Evolutionary conservation across 1,140 invertebrate genomes (phyloP).

Genomic region (Aphaenogaster floridana): DNA sequence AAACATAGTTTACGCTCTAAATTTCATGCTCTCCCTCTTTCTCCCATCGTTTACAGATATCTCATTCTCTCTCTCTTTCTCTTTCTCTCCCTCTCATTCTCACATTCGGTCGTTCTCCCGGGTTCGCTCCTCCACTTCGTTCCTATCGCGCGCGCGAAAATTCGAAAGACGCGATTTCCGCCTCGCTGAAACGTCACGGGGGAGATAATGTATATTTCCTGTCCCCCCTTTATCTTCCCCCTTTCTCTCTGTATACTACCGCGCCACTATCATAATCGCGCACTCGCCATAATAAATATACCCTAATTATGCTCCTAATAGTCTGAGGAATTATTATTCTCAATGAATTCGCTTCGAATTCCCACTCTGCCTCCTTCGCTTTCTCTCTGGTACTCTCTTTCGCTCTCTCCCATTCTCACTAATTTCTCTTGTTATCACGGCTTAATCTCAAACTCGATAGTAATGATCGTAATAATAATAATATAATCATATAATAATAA

Average conservation of each 20-base stretch:
- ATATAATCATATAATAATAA: slow-evolving; percentile 82
- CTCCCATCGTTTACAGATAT: slow-evolving; percentile 39
- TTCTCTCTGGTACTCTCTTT: slow-evolving; percentile 51
- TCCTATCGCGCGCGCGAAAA: slow-evolving; percentile 65
- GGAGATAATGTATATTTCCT: slow-evolving; percentile 57
- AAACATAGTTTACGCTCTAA: slow-evolving; percentile 78
- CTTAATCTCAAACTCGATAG: slow-evolving; percentile 85
- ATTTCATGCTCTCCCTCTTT: slow-evolving; percentile 74
- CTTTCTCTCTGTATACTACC: slow-evolving; percentile 48
- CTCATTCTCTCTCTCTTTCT: slow-evolving; percentile 31
- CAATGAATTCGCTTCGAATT: slow-evolving; percentile 73
- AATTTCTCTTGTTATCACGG: slow-evolving; percentile 82
- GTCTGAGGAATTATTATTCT: slow-evolving; percentile 84
- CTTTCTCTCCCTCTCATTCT: slow-evolving; percentile 34
- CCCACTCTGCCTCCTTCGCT: slow-evolving; percentile 60
- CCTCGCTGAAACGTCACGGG: slow-evolving; percentile 61
- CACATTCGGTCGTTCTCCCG: slow-evolving; percentile 53
- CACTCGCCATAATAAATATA: slow-evolving; percentile 75
- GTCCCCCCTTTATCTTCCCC: slow-evolving; percentile 54
- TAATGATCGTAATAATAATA: slow-evolving; percentile 85
- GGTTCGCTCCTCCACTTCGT: slow-evolving; percentile 48
- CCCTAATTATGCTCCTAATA: slow-evolving; percentile 84
- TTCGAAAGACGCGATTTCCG: slow-evolving; percentile 70
- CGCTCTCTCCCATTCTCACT: slow-evolving; percentile 64
- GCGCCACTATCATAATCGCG: slow-evolving; percentile 69